A percentile compares a stretch with the other conserved stretches of the same genome.
These are phyloP conservation scores for Cheilinus undulatus DNA, from an alignment of 2,113 vertebrate genomes.

Conservation along the genomic window DNA sequence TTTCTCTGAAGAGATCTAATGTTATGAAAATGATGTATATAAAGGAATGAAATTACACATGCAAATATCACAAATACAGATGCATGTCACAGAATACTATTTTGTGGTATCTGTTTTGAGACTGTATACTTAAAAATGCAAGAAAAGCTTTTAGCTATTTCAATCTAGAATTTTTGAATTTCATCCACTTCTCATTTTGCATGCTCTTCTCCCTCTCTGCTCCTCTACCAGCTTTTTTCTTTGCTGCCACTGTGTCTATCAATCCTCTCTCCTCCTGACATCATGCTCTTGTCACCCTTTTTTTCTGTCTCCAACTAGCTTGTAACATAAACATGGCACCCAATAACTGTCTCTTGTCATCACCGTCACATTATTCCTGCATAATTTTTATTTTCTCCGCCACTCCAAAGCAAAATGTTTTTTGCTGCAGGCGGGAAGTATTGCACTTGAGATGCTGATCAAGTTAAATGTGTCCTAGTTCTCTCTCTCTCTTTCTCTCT, in stretches of 20 bases:
- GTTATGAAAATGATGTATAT: no score
- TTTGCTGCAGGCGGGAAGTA: conserved; percentile 48
- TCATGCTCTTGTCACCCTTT: conserved; percentile 22
- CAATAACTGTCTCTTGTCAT: conserved; percentile 36
- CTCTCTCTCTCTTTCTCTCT: conserved; percentile 16
- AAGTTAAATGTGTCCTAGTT: conserved; percentile 44
- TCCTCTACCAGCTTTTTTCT: background rate
- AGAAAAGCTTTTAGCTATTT: no score
- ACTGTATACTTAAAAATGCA: no score
- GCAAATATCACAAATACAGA: no score
- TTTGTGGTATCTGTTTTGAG: no score
- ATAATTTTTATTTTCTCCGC: conserved; percentile 47
- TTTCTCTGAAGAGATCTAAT: background rate
- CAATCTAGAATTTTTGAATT: background rate
- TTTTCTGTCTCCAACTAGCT: conserved; percentile 29
- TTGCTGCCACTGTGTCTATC: background rate
- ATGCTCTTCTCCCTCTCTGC: background rate
- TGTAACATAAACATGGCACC: conserved; percentile 27
- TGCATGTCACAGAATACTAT: no score
- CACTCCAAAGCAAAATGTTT: conserved; percentile 57
- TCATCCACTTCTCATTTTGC: background rate
- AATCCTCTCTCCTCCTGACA: background rate
- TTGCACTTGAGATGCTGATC: conserved; percentile 46
- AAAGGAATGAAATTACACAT: no score
- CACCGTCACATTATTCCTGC: conserved; percentile 50